Conservation (phyloP, 2,113 vertebrate species). For the Oreochromis tanganicae region DNA sequence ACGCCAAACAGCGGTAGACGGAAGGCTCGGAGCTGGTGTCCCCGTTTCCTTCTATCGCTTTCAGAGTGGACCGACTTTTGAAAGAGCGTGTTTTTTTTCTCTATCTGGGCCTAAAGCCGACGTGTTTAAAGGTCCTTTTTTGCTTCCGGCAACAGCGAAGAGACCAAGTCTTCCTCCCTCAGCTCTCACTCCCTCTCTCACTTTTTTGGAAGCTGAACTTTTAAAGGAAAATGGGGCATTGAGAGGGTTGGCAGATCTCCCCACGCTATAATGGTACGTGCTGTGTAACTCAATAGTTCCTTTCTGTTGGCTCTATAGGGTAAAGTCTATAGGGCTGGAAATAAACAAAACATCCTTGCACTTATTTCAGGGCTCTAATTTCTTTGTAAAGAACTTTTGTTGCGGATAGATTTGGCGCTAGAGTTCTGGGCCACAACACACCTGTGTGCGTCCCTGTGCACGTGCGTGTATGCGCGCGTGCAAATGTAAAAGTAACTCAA, state of each 20-base stretch:
- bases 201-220: constrained; percentile 74
- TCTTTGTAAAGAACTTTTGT: constrained; percentile 7
- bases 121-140: constrained; percentile 69
- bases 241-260: constrained; percentile 77
- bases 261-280: constrained; percentile 82
- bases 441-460: constrained; percentile 18
- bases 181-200: constrained; percentile 61
- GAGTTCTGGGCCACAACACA: constrained; percentile 2
- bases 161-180: constrained; percentile 66
- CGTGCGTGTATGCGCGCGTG: neutral
- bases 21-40: constrained; percentile 37
- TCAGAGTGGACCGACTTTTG: constrained; percentile 62
- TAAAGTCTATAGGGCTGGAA: constrained; percentile 39
- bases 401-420: neutral
- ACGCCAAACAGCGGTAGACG: constrained; percentile 36
- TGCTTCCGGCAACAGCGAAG: constrained; percentile 77
- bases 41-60: constrained; percentile 17
- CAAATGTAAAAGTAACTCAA: neutral
- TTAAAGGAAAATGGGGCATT: constrained; percentile 80
- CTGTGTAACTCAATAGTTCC: constrained; percentile 73
- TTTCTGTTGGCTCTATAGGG: constrained; percentile 52
- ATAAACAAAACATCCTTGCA: constrained; percentile 16
- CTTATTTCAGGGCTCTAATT: neutral
- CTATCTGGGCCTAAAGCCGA: constrained; percentile 62
- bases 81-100: constrained; percentile 44